Evolutionary conservation across 2,113 vertebrate genomes (phyloP).

Genomic region (Sclerurus mexicanus): DNA sequence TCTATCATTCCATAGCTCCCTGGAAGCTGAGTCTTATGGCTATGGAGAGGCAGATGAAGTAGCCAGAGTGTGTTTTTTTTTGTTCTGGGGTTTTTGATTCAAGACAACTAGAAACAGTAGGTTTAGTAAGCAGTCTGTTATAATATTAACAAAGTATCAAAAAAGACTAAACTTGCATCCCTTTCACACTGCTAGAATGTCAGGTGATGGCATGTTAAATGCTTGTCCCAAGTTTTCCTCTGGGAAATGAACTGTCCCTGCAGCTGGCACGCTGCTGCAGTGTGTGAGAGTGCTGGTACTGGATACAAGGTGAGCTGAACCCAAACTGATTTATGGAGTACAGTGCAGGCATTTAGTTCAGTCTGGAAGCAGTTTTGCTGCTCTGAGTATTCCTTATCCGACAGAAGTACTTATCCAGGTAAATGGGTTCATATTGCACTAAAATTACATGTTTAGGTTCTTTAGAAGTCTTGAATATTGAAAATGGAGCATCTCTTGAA

Average conservation of each 20-base stretch:
- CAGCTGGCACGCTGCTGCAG: not conserved
- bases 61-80: not conserved
- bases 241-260: not conserved
- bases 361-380: not conserved
- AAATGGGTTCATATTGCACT: not conserved
- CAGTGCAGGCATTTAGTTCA: not conserved
- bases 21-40: not conserved
- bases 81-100: not conserved
- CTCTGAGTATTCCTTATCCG: not conserved
- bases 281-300: not conserved
- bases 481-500: not conserved
- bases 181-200: not conserved
- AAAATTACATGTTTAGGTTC: not conserved
- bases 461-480: not conserved
- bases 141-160: not conserved
- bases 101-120: not conserved
- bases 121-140: not conserved
- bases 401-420: not conserved
- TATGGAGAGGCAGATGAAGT: not conserved
- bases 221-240: not conserved
- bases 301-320: not conserved
- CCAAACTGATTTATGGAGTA: not conserved
- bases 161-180: not conserved
- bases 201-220: not conserved
- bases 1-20: rapidly evolving